phyloP scores from a whole-genome alignment of 2,888 invertebrate genomes.

The Drosophila testacea region DNA sequence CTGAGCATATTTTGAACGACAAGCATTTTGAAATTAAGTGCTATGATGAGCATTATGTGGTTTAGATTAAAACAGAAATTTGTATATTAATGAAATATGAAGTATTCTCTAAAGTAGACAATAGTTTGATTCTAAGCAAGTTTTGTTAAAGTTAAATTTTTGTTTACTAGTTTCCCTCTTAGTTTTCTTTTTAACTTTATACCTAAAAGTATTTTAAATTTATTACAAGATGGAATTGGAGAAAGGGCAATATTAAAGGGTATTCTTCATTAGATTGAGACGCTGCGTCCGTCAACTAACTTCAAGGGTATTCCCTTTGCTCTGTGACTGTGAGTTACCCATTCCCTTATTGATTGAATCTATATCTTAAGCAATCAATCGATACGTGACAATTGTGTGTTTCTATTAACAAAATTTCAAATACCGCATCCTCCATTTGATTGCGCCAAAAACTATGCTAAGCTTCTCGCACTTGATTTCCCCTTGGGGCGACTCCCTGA shows the following conservation, averaged over 20 bases:
- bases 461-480: conserved; percentile 38
- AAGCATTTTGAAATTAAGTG: conserved; percentile 22
- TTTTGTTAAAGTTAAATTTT: too few relatives aligned
- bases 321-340: neutral
- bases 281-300: neutral
- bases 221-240: too few relatives aligned
- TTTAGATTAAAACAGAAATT: neutral
- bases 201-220: too few relatives aligned
- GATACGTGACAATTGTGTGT: conserved; percentile 45
- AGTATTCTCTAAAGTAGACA: neutral
- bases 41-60: conserved; percentile 6
- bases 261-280: too few relatives aligned
- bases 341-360: conserved; percentile 10
- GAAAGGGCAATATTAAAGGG: too few relatives aligned
- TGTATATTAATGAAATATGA: conserved; percentile 4
- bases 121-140: neutral
- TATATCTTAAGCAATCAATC: conserved; percentile 32
- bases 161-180: too few relatives aligned
- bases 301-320: neutral
- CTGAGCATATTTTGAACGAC: conserved; percentile 23
- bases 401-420: conserved; percentile 22
- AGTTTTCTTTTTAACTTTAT: too few relatives aligned
- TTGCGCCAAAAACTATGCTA: conserved; percentile 54
- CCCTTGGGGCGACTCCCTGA: neutral
- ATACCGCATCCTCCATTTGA: conserved; percentile 4